Conservation (phyloP, 92 coral and sea anemone genomes). For the Porites divaricata region DNA sequence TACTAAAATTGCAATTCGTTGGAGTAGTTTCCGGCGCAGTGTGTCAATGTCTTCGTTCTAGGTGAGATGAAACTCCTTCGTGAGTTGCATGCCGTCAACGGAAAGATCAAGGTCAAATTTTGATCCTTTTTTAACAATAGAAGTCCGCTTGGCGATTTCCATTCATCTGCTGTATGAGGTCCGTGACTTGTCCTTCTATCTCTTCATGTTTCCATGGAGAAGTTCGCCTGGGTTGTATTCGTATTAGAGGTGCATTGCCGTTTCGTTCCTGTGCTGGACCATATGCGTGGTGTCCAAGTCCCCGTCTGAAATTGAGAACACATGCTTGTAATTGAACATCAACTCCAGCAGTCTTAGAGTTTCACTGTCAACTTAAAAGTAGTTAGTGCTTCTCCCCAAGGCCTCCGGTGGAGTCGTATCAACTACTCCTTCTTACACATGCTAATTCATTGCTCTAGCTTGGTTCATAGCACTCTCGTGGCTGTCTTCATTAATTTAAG, state of each 20-base stretch:
- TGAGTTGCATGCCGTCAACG: too few relatives aligned
- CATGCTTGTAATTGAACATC: not conserved
- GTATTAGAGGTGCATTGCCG: constrained; percentile 34
- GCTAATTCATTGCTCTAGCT: not conserved
- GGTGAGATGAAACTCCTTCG: too few relatives aligned
- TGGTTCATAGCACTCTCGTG: not conserved
- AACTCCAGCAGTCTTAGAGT: not conserved
- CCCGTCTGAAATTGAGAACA: too few relatives aligned
- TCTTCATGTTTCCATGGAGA: constrained; percentile 51
- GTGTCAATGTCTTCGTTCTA: too few relatives aligned
- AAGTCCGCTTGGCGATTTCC: too few relatives aligned
- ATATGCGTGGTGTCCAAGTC: too few relatives aligned
- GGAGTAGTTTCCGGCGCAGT: too few relatives aligned
- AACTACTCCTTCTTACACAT: constrained; percentile 7
- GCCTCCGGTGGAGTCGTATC: constrained; percentile 5
- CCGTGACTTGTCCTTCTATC: constrained; percentile 28
- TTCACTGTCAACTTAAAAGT: not conserved
- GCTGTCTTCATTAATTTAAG: not conserved
- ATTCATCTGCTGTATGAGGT: constrained; percentile 12
- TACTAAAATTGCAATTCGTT: too few relatives aligned
- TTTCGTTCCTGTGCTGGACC: constrained; percentile 32
- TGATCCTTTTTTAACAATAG: too few relatives aligned
- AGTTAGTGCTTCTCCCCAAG: not conserved
- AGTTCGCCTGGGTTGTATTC: constrained; percentile 41
- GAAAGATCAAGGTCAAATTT: too few relatives aligned